Base-by-base conservation (phyloP, 2,888 invertebrate species). In the Pristionchus maxplancki region DNA sequence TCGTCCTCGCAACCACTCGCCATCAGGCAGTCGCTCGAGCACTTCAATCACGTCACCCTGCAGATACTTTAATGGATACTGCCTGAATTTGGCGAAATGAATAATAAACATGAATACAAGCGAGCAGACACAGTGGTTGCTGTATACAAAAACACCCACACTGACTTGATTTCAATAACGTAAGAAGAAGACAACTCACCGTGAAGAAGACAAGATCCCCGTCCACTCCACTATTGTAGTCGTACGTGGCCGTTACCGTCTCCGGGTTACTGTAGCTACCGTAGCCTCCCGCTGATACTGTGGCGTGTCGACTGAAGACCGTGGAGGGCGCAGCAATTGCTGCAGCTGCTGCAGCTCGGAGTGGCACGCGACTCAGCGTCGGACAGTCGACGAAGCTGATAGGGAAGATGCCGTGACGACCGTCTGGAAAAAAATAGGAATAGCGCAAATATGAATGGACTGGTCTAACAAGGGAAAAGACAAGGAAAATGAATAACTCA, bases 401-500 rank as follows among this genome's bases (percentile, higher is more conserved):
- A 0, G 94, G 94, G 84, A 94, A 94, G 40, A 94, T 93, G 48
- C 94, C 94, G 3, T 74, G 64, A 53, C 89, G 88, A n/a, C 92
- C 92, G 50, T 89, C 86, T 88, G 67, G 6, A 87, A 50, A 74
- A 74, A n/a, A n/a, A 17, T n/a, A 74, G 37, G 53, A 15, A 20
- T 20, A 53, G 20, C 53, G 20, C 13, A 53, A 53, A 11, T 11
- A 53, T 53, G 13, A 53, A 20, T 15, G 53, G 53, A 53, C 53
- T 53, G 13, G n/a, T n/a, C n/a, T n/a, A n/a, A n/a, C n/a, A n/a
- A 74, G 31, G 24, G 74, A 74, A n/a, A 31, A 31, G 11, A 31
- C 20, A 40, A 9, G 28, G 1, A 13, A 6, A 28, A 78, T 78
- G n/a, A 1, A 40, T 13, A 58, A 88, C 88, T 28, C n/a, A 88